phyloP scores from a whole-genome alignment of 2,888 invertebrate genomes.

The Eilema sororculum region DNA sequence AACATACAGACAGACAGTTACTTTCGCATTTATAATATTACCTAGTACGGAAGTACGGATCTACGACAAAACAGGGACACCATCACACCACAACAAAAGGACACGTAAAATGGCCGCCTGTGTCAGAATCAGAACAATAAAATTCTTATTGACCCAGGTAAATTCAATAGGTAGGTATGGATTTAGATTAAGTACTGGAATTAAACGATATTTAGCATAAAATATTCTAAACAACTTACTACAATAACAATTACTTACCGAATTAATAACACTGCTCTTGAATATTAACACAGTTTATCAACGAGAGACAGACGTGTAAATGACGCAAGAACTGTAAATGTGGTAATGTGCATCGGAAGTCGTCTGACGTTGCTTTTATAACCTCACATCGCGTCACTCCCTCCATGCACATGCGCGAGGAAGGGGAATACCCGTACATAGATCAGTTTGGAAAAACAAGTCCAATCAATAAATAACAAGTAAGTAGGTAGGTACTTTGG shows the following conservation, averaged over 20 bases:
- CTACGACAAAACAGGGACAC: background rate
- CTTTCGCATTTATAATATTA: background rate
- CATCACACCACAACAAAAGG: background rate
- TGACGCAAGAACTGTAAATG: background rate
- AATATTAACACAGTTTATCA: background rate
- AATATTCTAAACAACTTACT: too few species aligned
- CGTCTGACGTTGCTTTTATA: background rate
- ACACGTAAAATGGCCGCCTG: too few species aligned
- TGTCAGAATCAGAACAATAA: too few species aligned
- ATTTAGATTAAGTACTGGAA: too few species aligned
- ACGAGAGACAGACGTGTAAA: background rate
- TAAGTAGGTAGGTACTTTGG: too few species aligned
- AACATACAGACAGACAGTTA: too few species aligned
- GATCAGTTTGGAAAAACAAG: slow-evolving; percentile 2
- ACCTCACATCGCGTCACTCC: too few species aligned
- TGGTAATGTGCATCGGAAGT: background rate
- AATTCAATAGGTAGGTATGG: too few species aligned
- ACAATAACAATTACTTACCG: slow-evolving; percentile 5
- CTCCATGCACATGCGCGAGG: background rate
- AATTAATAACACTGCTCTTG: background rate
- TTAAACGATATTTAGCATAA: too few species aligned
- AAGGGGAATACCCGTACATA: background rate
- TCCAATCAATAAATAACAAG: too few species aligned
- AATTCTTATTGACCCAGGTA: too few species aligned
- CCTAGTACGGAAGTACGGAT: too few species aligned